Evolutionary conservation across 2,888 invertebrate genomes (phyloP).

Genomic region (Andricus curvator): DNA sequence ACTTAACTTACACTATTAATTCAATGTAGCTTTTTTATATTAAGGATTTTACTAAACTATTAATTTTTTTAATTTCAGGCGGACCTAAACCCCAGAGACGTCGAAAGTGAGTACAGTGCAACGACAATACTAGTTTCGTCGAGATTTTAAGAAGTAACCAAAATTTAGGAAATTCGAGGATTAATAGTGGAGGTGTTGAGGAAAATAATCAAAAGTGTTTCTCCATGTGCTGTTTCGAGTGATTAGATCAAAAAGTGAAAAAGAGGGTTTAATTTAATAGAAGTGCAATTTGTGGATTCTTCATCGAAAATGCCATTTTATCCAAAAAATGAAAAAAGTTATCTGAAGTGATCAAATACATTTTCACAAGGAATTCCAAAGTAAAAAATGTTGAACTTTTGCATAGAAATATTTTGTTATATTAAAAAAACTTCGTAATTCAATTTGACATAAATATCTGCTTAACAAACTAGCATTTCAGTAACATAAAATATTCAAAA

Average conservation of each 20-base stretch:
- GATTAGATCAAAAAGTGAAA: constrained; percentile 7
- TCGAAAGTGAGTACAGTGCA: constrained; percentile 89
- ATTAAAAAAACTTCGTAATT: too few relatives aligned
- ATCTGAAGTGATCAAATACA: too few relatives aligned
- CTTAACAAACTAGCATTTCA: too few relatives aligned
- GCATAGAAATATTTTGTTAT: neutral
- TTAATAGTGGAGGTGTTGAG: constrained; percentile 13
- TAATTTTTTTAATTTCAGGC: constrained; percentile 83
- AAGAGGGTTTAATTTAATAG: neutral
- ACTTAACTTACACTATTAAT: neutral
- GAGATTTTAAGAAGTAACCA: neutral
- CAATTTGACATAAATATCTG: too few relatives aligned
- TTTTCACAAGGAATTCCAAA: neutral
- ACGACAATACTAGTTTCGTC: constrained; percentile 14
- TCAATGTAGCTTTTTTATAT: neutral
- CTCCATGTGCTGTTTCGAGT: neutral
- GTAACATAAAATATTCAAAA: too few relatives aligned
- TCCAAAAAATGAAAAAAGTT: neutral
- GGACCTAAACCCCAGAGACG: constrained; percentile 91
- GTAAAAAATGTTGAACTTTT: neutral
- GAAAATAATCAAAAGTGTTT: constrained; percentile 13
- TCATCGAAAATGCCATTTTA: neutral
- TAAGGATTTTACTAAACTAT: neutral
- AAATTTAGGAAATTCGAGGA: neutral
- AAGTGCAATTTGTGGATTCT: constrained; percentile 8